Evolutionary conservation across 1,140 invertebrate genomes (phyloP).

Genomic region (Gonatopus flavifemur): DNA sequence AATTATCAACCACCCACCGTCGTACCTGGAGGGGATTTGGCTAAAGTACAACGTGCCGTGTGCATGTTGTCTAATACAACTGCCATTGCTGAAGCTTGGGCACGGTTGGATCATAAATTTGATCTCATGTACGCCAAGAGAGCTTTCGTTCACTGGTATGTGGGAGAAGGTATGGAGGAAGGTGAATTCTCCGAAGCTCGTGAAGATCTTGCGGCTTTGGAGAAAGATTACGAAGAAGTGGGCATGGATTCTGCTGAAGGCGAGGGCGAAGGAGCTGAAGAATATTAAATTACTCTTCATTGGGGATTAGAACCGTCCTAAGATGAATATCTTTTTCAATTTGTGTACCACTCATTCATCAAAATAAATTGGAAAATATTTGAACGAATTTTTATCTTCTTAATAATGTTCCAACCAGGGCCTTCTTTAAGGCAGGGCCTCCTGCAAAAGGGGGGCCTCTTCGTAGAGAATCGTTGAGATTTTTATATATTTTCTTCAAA

Average conservation of each 20-base stretch:
- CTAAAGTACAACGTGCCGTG: conserved; percentile 66
- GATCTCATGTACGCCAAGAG: conserved; percentile 31
- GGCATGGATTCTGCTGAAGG: conserved; percentile 25
- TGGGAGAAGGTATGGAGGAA: conserved; percentile 49
- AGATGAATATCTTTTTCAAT: no score
- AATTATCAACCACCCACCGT: conserved; percentile 69
- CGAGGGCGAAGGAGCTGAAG: conserved; percentile 17
- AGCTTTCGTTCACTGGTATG: conserved; percentile 65
- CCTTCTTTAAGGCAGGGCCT: no score
- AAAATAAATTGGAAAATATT: no score
- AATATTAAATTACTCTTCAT: conserved; percentile 26
- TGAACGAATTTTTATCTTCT: no score
- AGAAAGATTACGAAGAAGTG: conserved; percentile 32
- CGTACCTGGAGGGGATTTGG: conserved; percentile 65
- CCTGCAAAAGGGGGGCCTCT: no score
- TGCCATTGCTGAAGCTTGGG: conserved; percentile 30
- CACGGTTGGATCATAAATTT: conserved; percentile 29
- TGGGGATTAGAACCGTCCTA: no score
- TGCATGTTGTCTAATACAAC: conserved; percentile 72
- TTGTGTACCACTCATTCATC: no score
- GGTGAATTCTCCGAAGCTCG: conserved; percentile 48
- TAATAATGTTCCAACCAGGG: no score
- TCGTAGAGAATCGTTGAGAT: no score
- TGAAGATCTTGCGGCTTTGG: conserved; percentile 31
- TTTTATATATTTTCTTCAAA: no score